A percentile compares a stretch with the other conserved stretches of the same genome.
phyloP scores from a whole-genome alignment of 2,113 vertebrate genomes.

The Nesoenas mayeri region DNA sequence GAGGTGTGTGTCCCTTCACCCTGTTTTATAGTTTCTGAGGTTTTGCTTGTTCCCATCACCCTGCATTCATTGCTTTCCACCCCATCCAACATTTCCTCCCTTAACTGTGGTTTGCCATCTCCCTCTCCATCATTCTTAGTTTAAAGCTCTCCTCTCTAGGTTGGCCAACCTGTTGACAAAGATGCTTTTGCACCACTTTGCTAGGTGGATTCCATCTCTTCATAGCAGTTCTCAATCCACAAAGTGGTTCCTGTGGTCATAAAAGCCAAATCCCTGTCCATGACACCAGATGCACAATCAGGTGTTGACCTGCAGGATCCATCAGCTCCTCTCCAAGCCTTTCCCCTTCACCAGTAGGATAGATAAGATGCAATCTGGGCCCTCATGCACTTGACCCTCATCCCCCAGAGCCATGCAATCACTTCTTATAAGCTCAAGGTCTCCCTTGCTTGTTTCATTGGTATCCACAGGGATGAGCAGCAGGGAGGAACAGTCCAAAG shows the following conservation, averaged over 20 bases:
- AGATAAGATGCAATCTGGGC: background rate
- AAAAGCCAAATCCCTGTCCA: background rate
- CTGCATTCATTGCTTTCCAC: background rate
- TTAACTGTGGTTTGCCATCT: background rate
- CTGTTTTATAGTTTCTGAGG: background rate
- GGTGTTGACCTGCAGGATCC: background rate
- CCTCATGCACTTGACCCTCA: background rate
- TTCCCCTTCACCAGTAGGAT: background rate
- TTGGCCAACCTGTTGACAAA: background rate
- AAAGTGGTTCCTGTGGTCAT: background rate
- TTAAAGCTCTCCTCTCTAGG: background rate
- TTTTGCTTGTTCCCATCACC: background rate
- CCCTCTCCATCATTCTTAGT: background rate
- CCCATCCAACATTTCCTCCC: background rate
- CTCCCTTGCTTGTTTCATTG: background rate
- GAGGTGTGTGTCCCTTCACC: background rate
- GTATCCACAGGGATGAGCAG: background rate
- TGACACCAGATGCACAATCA: background rate
- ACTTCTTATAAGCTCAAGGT: background rate
- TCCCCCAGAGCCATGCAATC: background rate
- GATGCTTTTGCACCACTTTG: background rate
- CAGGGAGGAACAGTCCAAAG: background rate
- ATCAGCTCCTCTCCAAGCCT: background rate
- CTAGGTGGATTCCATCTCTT: background rate
- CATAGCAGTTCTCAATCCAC: background rate